Conservation (phyloP, 2,113 vertebrate species). For the Corythornis vintsioides region DNA sequence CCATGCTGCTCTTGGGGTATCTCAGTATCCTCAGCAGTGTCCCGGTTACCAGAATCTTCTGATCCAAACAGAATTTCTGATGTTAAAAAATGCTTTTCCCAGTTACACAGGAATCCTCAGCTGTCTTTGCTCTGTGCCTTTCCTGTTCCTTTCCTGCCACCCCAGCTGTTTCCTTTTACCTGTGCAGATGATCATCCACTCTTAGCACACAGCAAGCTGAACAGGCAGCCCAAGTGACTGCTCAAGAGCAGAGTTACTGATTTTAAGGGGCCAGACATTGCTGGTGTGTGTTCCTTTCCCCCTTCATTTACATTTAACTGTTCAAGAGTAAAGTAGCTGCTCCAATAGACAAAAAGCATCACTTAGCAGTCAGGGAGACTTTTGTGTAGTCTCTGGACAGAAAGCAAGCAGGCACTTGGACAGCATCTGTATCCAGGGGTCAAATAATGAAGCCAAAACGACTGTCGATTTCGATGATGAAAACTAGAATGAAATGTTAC, state of each 20-base stretch:
- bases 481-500: background rate
- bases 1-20: background rate
- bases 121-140: background rate
- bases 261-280: background rate
- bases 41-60: background rate
- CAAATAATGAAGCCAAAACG: background rate
- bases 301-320: background rate
- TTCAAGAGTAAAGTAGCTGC: background rate
- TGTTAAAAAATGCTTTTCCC: background rate
- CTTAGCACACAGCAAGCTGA: accelerated
- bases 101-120: background rate
- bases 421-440: background rate
- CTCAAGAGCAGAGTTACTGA: background rate
- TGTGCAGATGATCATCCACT: background rate
- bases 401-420: background rate
- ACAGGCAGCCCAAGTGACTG: background rate
- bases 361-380: background rate
- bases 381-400: background rate
- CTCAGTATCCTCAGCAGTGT: background rate
- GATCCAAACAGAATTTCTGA: background rate
- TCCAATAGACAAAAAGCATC: background rate
- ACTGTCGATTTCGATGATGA: background rate
- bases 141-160: background rate
- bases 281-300: background rate
- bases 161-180: background rate